A percentile compares a stretch with the other conserved stretches of the same genome.
Evolutionary conservation across 2,797 vertebrate genomes (phyloP).

Genomic region (Sebastes trivittatus): DNA sequence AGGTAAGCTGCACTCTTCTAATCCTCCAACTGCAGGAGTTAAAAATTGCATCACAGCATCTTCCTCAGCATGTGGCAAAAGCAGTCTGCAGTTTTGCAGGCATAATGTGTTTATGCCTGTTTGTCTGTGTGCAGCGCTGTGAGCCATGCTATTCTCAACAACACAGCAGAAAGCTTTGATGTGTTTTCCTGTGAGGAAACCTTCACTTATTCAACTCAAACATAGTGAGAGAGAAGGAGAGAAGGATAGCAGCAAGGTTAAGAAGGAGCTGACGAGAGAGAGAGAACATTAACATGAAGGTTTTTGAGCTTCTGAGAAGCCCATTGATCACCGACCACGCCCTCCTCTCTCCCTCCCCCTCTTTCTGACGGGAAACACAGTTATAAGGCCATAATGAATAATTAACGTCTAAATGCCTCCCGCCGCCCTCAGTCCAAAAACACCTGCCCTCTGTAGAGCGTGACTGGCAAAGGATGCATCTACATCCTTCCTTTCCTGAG

Average conservation of each 20-base stretch:
- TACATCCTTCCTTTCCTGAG: not conserved
- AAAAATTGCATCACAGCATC: not conserved
- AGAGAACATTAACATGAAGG: conserved; percentile 34
- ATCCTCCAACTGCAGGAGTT: not conserved
- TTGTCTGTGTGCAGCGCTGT: not conserved
- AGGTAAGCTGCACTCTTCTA: not conserved
- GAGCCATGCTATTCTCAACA: conserved; percentile 28
- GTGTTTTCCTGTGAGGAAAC: conserved; percentile 39
- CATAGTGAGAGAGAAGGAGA: conserved; percentile 2
- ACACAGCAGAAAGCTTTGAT: conserved; percentile 36
- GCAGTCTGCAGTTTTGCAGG: not conserved
- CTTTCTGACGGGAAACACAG: conserved; percentile 62
- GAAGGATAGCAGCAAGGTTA: not conserved
- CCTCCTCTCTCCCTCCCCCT: conserved; percentile 16
- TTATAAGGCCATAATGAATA: conserved; percentile 72
- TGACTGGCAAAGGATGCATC: conserved; percentile 9
- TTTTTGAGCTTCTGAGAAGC: conserved; percentile 73
- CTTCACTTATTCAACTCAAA: conserved; percentile 31
- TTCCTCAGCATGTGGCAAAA: conserved; percentile 8
- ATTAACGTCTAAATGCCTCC: conserved; percentile 73
- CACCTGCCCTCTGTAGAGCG: conserved; percentile 33
- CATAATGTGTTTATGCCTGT: not conserved
- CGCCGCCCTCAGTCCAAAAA: conserved; percentile 42
- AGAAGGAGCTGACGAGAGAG: conserved; percentile 4
- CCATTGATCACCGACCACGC: conserved; percentile 73